These are phyloP conservation scores for Artibeus jamaicensis DNA, from an alignment of 2,797 vertebrate genomes.

Conservation along the genomic window DNA sequence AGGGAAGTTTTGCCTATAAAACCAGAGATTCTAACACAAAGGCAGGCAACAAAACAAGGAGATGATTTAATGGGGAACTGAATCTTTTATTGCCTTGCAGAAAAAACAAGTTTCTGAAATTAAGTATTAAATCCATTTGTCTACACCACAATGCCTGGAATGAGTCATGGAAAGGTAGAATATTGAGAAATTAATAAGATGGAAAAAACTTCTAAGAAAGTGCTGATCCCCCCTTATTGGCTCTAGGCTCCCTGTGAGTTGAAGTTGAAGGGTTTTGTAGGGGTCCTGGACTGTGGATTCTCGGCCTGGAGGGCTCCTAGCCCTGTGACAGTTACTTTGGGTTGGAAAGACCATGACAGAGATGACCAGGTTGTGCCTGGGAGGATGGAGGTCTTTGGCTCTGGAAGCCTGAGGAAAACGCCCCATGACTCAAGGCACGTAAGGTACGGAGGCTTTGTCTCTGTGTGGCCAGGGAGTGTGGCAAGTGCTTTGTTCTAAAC, in stretches of 20 bases:
- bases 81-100: neutral
- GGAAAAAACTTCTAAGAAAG: neutral
- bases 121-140: constrained; percentile 76
- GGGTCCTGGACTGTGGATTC: neutral
- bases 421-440: neutral
- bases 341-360: neutral
- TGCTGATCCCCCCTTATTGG: neutral
- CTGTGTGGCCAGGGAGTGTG: neutral
- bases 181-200: neutral
- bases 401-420: neutral
- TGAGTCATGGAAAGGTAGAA: neutral
- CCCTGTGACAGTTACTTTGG: neutral
- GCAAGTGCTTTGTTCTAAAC: neutral
- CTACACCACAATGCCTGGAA: neutral
- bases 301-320: neutral
- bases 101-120: neutral
- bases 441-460: neutral
- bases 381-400: neutral
- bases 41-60: neutral
- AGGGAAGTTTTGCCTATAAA: neutral
- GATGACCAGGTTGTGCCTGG: neutral
- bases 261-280: neutral
- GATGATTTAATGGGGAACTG: neutral
- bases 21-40: neutral
- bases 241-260: neutral